Conservation (phyloP, 2,888 invertebrate genomes). For the Cephus spinipes region DNA sequence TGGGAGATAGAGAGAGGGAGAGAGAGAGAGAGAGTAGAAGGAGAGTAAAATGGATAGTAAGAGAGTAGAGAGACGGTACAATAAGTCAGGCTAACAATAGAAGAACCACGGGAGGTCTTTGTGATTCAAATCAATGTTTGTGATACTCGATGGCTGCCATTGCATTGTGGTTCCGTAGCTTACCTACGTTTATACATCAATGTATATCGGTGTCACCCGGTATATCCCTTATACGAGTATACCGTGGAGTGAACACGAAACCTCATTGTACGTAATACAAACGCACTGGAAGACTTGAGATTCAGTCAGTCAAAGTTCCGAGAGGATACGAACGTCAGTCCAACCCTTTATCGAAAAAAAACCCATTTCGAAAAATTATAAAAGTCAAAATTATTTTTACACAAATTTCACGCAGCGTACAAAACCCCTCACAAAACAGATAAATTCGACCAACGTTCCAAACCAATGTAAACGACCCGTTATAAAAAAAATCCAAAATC, state of each 20-base stretch:
- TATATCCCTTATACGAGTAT: conserved; percentile 14
- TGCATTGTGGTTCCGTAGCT: conserved; percentile 45
- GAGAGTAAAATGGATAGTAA: conserved; percentile 12
- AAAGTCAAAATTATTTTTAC: too few species aligned
- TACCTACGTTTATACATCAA: conserved; percentile 35
- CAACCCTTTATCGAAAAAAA: too few species aligned
- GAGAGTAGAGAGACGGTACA: conserved; percentile 46
- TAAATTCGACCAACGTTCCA: neutral
- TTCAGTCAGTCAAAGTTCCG: neutral
- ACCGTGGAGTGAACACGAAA: neutral
- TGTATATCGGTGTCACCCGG: conserved; percentile 19
- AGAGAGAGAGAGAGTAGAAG: conserved; percentile 17
- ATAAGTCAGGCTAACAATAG: conserved; percentile 59
- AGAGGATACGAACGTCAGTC: too few species aligned
- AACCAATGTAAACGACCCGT: too few species aligned
- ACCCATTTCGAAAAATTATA: too few species aligned
- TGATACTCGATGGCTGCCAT: conserved; percentile 56
- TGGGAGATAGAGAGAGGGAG: conserved; percentile 17
- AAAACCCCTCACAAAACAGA: neutral
- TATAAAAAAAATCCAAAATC: too few species aligned
- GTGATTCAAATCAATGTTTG: conserved; percentile 65
- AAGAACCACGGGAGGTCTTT: conserved; percentile 61
- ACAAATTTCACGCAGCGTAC: too few species aligned
- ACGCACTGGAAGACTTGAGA: neutral
- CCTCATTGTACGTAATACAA: conserved; percentile 1